phyloP scores from a whole-genome alignment of 2,113 vertebrate species.

The Colinus virginianus region DNA sequence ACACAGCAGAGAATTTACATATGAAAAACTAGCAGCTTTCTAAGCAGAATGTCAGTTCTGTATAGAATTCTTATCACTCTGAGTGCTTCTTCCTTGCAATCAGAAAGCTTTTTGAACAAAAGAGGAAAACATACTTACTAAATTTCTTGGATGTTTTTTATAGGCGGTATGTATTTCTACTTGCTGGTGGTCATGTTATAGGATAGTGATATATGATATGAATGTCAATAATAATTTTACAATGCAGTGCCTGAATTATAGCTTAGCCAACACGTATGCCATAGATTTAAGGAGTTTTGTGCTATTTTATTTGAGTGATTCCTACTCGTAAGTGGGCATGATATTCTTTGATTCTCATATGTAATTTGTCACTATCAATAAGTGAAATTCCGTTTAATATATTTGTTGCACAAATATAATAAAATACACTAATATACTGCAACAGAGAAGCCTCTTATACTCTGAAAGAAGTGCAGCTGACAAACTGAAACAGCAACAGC shows the following conservation, averaged over 20 bases:
- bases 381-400: background rate
- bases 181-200: background rate
- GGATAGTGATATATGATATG: background rate
- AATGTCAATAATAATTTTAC: background rate
- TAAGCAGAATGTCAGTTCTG: conserved; percentile 14
- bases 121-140: background rate
- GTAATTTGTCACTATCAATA: background rate
- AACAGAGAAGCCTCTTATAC: background rate
- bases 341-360: background rate
- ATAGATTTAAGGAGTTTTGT: background rate
- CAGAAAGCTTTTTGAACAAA: background rate
- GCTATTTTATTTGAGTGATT: background rate
- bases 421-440: background rate
- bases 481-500: background rate
- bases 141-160: background rate
- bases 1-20: conserved; percentile 10
- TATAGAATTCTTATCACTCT: background rate
- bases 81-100: background rate
- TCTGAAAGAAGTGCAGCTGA: background rate
- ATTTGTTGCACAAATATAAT: background rate
- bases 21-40: conserved; percentile 51
- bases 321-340: background rate
- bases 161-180: background rate
- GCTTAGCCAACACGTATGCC: background rate
- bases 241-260: background rate